Evolutionary conservation across 2,113 vertebrate genomes (phyloP).

Genomic region (Poecile atricapillus): DNA sequence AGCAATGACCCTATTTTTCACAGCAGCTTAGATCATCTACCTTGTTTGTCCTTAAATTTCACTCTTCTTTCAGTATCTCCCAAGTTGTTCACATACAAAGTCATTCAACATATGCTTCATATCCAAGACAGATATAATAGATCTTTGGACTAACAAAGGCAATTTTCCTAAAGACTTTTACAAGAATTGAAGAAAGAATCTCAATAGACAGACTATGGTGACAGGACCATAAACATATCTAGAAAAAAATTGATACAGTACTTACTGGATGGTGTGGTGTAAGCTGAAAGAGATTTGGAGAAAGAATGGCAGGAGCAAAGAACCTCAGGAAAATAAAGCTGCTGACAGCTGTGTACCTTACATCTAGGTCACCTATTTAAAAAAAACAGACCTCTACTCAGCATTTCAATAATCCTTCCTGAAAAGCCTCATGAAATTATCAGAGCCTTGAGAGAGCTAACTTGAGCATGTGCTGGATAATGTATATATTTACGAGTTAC

Average conservation of each 20-base stretch:
- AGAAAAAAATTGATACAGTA: not conserved
- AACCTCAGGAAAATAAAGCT: constrained; percentile 98
- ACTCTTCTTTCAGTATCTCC: not conserved
- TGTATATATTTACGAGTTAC: not conserved
- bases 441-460: not conserved
- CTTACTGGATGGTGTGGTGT: constrained; percentile 94
- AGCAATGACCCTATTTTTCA: not conserved
- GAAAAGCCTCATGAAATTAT: not conserved
- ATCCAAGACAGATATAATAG: not conserved
- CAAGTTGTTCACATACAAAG: not conserved
- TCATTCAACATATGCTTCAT: not conserved
- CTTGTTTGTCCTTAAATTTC: not conserved
- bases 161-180: not conserved
- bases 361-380: constrained; percentile 85
- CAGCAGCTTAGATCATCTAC: not conserved
- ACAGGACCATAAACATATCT: not conserved
- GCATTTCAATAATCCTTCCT: not conserved
- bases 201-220: not conserved
- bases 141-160: not conserved
- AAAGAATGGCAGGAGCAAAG: constrained; percentile 96
- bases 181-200: not conserved
- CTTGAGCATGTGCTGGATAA: not conserved
- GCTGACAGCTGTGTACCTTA: constrained; percentile 95
- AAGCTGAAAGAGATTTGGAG: constrained; percentile 95
- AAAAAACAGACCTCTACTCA: not conserved